phyloP scores from a whole-genome alignment of 2,888 invertebrate genomes.

The Cinara cedri region DNA sequence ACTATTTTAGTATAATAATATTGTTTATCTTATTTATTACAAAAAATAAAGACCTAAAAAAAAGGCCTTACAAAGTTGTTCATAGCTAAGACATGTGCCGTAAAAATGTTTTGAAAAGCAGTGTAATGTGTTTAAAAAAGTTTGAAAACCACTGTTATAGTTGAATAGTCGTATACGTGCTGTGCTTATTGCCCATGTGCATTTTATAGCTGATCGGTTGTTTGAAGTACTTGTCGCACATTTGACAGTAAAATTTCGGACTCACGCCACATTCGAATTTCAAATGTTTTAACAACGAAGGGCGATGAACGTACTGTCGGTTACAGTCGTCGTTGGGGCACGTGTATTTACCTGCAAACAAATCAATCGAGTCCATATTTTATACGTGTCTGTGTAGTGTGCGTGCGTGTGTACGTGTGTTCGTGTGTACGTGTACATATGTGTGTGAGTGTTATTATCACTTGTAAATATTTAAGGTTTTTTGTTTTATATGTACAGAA shows the following conservation, averaged over 20 bases:
- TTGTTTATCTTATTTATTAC: no score
- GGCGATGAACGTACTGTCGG: slow-evolving; percentile 62
- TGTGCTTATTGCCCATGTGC: slow-evolving; percentile 50
- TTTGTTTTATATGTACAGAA: no score
- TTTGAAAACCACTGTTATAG: no score
- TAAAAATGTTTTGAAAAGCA: no score
- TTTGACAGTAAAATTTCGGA: slow-evolving; percentile 64
- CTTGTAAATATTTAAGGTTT: background rate
- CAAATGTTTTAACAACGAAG: slow-evolving; percentile 63
- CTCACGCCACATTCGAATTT: slow-evolving; percentile 64
- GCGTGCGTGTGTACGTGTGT: background rate
- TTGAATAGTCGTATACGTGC: background rate
- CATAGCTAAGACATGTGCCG: no score
- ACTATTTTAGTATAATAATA: no score
- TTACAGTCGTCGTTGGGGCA: slow-evolving; percentile 57
- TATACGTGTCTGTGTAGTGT: background rate
- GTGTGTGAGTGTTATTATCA: background rate
- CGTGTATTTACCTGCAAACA: slow-evolving; percentile 50
- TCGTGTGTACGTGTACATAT: no score
- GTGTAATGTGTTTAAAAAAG: no score
- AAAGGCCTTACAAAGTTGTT: no score
- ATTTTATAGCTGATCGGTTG: slow-evolving; percentile 53
- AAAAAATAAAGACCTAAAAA: no score
- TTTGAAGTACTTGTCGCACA: slow-evolving; percentile 61
- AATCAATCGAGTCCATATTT: slow-evolving; percentile 20